Evolutionary conservation across 2,888 invertebrate species (phyloP).

Genomic region (Oxycera nigricornis): DNA sequence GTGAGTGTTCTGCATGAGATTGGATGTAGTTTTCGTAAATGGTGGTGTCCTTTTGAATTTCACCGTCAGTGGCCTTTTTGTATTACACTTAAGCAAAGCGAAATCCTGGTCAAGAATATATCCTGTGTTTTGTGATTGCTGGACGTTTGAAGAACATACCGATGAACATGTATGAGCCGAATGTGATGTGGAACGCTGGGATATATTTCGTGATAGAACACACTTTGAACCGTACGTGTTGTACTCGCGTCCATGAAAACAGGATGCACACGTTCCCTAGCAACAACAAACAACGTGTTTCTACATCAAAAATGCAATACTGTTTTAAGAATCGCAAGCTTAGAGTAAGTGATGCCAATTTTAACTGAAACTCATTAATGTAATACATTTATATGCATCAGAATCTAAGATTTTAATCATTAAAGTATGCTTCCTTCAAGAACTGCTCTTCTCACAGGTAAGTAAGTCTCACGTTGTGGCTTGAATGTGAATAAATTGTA

Average conservation of each 20-base stretch:
- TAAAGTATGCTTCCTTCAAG: too few relatives aligned
- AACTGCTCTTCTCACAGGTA: too few relatives aligned
- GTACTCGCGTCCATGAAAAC: slow-evolving; percentile 24
- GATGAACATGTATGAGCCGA: slow-evolving; percentile 44
- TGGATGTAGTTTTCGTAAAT: background rate
- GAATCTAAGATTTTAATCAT: too few relatives aligned
- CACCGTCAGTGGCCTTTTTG: slow-evolving; percentile 44
- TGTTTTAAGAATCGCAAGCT: slow-evolving; percentile 3
- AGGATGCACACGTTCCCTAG: slow-evolving; percentile 44
- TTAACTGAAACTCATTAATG: background rate
- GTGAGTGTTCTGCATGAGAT: background rate
- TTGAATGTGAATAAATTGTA: too few relatives aligned
- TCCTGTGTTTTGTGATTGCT: slow-evolving; percentile 34
- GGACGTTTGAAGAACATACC: slow-evolving; percentile 42
- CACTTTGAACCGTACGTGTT: slow-evolving; percentile 6
- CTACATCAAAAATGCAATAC: slow-evolving; percentile 46
- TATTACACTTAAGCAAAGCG: slow-evolving; percentile 38
- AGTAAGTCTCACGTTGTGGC: too few relatives aligned
- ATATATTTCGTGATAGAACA: slow-evolving; percentile 40
- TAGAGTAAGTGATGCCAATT: slow-evolving; percentile 11
- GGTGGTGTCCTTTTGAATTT: slow-evolving; percentile 40
- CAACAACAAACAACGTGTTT: slow-evolving; percentile 46
- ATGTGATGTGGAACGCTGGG: slow-evolving; percentile 44
- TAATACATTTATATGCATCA: too few relatives aligned
- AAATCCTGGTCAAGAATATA: slow-evolving; percentile 42